Evolutionary conservation across 2,888 invertebrate genomes (phyloP), one percentile per base, ranked within the genome.

Genomic region (Caenorhabditis auriculariae): DNA sequence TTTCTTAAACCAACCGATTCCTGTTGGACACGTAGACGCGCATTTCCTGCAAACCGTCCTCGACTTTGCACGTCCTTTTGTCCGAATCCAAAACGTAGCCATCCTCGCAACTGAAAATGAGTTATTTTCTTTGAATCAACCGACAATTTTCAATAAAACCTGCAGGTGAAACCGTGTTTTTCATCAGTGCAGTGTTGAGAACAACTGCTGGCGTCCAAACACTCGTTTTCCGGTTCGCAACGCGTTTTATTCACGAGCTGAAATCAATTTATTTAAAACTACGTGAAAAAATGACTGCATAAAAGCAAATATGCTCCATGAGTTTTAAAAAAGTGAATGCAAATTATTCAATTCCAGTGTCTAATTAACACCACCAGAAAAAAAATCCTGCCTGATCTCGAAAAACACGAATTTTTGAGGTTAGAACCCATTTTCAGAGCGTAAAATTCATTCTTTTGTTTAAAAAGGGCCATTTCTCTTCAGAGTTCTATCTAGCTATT

Each of bases 11-110:
- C 12, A n/a, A 58, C n/a, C 81, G 70, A 57, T 81, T 82, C 6
- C 94, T 86, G 82, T 95, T 95, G 2, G 93, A 93, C 63, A 95
- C 93, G 58, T 95, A 91, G 21, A 95, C 85, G 84, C 91, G 91
- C 1, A 93, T 77, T 21, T 79, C 93, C 21, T 60, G 52, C 27
- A 66, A 61, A 23, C 67, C 65, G n/a, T 74, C 66, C 23, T 67
- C 49, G 1, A 70, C 73, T 83, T 95, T 96, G 86, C 98, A 98
- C 0, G 88, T 87, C 74, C 65, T 90, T 81, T 91, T 91, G 82
- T 91, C 88, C 60, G 89, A 60, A 43, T 68, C 89, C 12, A 94
- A 84, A 0, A 86, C 82, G 82, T 96, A 98, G 7, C 93, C 95
- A 0, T 88, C 61, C 3, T 72, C 69, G 49, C 74, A 71, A 45